Conservation (phyloP, 2,797 vertebrate genomes). For the Trachurus trachurus region DNA sequence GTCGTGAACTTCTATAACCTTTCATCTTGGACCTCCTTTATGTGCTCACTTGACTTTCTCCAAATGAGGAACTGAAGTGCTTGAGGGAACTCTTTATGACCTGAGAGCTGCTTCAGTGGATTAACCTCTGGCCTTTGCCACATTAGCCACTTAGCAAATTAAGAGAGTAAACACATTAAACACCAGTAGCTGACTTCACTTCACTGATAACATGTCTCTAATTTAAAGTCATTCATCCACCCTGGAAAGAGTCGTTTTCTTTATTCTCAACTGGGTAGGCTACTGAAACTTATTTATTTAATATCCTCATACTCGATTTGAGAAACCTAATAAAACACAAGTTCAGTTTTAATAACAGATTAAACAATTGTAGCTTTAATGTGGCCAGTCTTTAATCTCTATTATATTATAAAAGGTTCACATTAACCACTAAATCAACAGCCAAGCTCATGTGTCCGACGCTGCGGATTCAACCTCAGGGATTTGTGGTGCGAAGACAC, state of each 20-base stretch:
- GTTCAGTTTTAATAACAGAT: not conserved
- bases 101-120: slow-evolving; percentile 39
- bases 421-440: slow-evolving; percentile 40
- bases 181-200: slow-evolving; percentile 23
- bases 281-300: not conserved
- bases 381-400: slow-evolving; percentile 17
- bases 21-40: not conserved
- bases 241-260: not conserved
- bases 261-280: not conserved
- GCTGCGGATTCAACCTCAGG: slow-evolving; percentile 32
- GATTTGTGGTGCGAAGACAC: slow-evolving; percentile 35
- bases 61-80: slow-evolving; percentile 14
- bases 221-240: not conserved
- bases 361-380: not conserved
- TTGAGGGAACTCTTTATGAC: slow-evolving; percentile 19
- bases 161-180: slow-evolving; percentile 42
- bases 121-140: slow-evolving; percentile 65
- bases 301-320: not conserved
- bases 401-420: slow-evolving; percentile 2
- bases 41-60: slow-evolving; percentile 8
- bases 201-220: not conserved
- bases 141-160: slow-evolving; percentile 45
- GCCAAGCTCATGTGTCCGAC: not conserved
- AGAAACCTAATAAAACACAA: not conserved
- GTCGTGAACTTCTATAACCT: not conserved